Evolutionary conservation across 2,888 invertebrate genomes (phyloP).

Genomic region (Cantharis rufa): DNA sequence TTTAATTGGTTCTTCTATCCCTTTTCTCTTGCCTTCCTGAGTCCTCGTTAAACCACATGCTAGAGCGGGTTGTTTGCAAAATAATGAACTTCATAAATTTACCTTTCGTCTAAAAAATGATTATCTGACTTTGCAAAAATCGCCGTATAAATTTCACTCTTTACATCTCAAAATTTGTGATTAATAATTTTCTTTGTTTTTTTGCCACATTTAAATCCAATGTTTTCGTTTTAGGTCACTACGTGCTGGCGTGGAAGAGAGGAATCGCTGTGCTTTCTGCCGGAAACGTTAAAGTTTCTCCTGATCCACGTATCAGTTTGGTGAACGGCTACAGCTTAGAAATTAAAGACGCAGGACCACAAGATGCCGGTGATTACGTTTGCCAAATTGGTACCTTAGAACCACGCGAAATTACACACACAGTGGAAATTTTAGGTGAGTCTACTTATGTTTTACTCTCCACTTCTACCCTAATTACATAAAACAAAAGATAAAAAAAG

Average conservation of each 20-base stretch:
- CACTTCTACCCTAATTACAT: not conserved
- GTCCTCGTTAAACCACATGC: constrained; percentile 39
- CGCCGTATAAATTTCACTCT: constrained; percentile 36
- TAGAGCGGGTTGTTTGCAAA: constrained; percentile 43
- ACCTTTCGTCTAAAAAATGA: constrained; percentile 42
- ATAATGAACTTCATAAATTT: constrained; percentile 51
- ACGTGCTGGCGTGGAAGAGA: constrained; percentile 68
- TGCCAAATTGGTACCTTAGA: constrained; percentile 70
- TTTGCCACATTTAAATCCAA: not conserved
- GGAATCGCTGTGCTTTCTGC: constrained; percentile 69
- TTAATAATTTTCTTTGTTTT: not conserved
- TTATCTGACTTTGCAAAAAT: constrained; percentile 43
- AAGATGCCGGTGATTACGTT: constrained; percentile 70
- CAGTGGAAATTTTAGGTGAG: constrained; percentile 70
- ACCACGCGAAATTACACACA: constrained; percentile 68
- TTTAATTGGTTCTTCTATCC: constrained; percentile 35
- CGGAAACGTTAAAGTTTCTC: constrained; percentile 66
- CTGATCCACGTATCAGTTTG: constrained; percentile 65
- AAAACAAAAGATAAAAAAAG: not conserved
- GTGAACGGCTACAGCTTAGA: constrained; percentile 68
- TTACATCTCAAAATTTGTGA: constrained; percentile 11
- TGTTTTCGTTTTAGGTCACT: constrained; percentile 58
- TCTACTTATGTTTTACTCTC: constrained; percentile 27
- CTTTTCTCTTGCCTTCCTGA: constrained; percentile 19
- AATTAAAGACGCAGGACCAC: constrained; percentile 66